Evolutionary conservation across 2,888 invertebrate genomes (phyloP), one percentile per base, ranked within the genome.

Genomic region (Cryptus armator): DNA sequence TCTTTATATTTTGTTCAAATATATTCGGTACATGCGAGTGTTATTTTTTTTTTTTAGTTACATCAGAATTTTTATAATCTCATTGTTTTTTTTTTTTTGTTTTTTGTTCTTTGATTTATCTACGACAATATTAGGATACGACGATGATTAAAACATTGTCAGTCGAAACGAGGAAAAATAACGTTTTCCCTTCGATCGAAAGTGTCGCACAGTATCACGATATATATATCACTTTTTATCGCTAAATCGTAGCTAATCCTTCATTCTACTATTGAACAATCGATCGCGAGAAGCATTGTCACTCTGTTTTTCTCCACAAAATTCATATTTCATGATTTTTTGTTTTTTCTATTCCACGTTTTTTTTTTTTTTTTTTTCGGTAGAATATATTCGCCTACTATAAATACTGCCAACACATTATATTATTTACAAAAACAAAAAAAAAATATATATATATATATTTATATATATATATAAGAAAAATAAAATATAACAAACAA

Each of bases 351-450:
- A 56, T 71, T 70, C 29, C 64, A 75, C 32, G 56, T 16, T 51
- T 46, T 66, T 19, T 43, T 53, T n/a, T n/a, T n/a, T 16, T 51
- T 46, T 66, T 19, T 70, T 81, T 68, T 3, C 48, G 44, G 53
- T 68, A 70, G 64, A 68, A 74, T 64, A 48, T 56, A 44, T 77
- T 68, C 19, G 46, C n/a, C 77, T 74, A 53, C 68, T 37, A 85
- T 56, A 72, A 83, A 83, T 81, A 85, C 71, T 81, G 75, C 66
- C 44, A 51, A 72, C 53, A 59, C 53, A 46, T 64, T 78, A 24
- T 70, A 78, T 81, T 84, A 81, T 84, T 76, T 81, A 83, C 83
- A 81, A 72, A 82, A 83, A 48, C 29, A 68, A 75, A 76, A 53
- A 71, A 74, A 62, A 64, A 66, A 77, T 14, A 59, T 37, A 46